Conservation (phyloP, 1,140 invertebrate species). For the Drosophila kohkoa region DNA sequence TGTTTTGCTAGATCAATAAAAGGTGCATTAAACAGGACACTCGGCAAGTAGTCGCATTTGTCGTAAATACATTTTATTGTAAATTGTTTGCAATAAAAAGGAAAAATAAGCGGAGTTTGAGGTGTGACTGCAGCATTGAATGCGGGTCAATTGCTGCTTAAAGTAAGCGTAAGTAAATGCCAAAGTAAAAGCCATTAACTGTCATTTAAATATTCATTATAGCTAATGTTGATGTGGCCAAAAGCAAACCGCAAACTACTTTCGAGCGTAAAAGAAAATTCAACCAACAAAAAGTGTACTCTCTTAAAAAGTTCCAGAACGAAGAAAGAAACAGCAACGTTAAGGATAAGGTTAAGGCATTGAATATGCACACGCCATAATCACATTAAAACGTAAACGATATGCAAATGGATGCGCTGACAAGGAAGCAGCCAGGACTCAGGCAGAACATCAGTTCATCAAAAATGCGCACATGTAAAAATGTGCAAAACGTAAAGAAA, state of each 20-base stretch:
- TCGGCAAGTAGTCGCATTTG: conserved; percentile 60
- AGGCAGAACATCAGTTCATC: conserved; percentile 53
- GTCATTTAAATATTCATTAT: conserved; percentile 65
- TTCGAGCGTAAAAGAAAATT: conserved; percentile 28
- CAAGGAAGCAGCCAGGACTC: conserved; percentile 56
- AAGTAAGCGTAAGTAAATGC: conserved; percentile 21
- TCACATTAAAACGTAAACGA: conserved; percentile 83
- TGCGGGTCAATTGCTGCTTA: conserved; percentile 55
- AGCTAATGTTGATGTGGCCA: conserved; percentile 37
- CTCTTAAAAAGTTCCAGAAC: conserved; percentile 60
- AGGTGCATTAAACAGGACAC: conserved; percentile 74
- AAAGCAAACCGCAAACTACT: conserved; percentile 23
- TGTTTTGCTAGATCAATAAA: conserved; percentile 76
- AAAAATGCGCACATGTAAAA: conserved; percentile 69
- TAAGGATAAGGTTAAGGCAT: conserved; percentile 55
- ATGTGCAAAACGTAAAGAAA: conserved; percentile 20
- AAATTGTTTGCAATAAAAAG: conserved; percentile 64
- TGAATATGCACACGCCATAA: conserved; percentile 81
- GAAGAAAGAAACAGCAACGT: conserved; percentile 20
- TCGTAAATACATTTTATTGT: conserved; percentile 81
- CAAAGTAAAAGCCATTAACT: conserved; percentile 46
- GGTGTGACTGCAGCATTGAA: conserved; percentile 48
- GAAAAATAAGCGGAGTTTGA: conserved; percentile 41
- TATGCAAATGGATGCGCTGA: conserved; percentile 82
- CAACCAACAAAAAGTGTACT: conserved; percentile 47